phyloP scores from a whole-genome alignment of 1,140 invertebrate species.

The Papilio xuthus region DNA sequence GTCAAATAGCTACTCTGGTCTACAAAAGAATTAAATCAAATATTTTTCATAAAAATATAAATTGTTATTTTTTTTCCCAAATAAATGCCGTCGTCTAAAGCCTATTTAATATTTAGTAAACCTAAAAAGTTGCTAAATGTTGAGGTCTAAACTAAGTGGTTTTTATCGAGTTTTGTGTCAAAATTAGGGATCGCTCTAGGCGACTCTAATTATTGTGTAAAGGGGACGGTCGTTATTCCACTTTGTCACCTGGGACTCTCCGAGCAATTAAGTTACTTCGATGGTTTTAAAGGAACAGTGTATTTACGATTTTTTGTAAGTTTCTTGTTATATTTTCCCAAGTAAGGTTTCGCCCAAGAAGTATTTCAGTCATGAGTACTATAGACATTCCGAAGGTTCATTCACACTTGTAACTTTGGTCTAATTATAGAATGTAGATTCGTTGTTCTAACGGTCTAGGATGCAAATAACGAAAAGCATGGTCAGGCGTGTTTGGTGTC shows the following conservation, averaged over 20 bases:
- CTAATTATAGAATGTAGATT: background rate
- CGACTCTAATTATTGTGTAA: background rate
- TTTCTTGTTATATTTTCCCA: too few relatives aligned
- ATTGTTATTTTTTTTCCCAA: too few relatives aligned
- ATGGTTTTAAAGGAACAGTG: background rate
- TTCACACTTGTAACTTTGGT: background rate
- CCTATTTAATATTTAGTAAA: background rate
- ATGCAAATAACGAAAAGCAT: background rate
- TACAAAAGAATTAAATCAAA: too few relatives aligned
- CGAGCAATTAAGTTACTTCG: conserved; percentile 8
- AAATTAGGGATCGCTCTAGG: too few relatives aligned
- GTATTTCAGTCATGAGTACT: background rate
- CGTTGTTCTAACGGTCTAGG: background rate
- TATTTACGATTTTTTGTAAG: background rate
- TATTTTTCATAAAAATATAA: too few relatives aligned
- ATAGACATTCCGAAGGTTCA: background rate
- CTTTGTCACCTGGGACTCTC: conserved; percentile 1
- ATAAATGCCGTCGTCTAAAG: too few relatives aligned
- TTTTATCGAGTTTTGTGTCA: background rate
- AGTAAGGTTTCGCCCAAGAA: background rate
- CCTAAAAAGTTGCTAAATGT: background rate
- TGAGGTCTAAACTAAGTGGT: background rate
- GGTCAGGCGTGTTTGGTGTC: too few relatives aligned
- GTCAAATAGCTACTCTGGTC: too few relatives aligned
- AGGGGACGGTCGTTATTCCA: background rate